Evolutionary conservation across 2,888 invertebrate genomes (phyloP).

Genomic region (Phoronis australis): DNA sequence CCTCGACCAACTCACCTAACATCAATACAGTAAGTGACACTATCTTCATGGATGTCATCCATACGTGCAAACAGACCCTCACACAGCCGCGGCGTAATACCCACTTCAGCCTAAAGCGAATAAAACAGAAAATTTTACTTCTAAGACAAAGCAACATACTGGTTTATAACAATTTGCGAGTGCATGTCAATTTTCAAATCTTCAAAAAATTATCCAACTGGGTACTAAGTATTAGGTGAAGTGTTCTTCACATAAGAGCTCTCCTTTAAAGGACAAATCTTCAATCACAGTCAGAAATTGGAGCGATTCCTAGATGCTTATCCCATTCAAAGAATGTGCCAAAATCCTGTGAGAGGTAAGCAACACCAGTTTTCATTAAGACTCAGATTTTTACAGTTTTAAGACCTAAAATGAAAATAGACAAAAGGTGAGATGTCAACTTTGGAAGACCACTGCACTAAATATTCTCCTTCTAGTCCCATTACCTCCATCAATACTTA

Average conservation of each 20-base stretch:
- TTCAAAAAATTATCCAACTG: too few species aligned
- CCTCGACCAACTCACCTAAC: slow-evolving; percentile 41
- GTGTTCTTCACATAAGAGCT: too few species aligned
- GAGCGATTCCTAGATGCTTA: too few species aligned
- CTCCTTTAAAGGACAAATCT: too few species aligned
- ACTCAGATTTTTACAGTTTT: background rate
- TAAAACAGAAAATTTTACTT: slow-evolving; percentile 4
- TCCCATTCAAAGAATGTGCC: too few species aligned
- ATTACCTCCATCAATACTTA: slow-evolving; percentile 34
- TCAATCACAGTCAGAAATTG: too few species aligned
- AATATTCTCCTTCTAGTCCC: background rate
- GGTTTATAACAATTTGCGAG: too few species aligned
- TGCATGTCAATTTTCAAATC: too few species aligned
- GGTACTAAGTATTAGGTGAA: too few species aligned
- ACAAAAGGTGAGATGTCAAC: background rate
- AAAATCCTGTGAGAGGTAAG: background rate
- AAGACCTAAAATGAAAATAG: background rate
- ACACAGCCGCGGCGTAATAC: slow-evolving; percentile 54
- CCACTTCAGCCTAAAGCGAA: slow-evolving; percentile 47
- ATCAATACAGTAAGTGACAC: slow-evolving; percentile 35
- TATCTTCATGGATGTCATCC: slow-evolving; percentile 26
- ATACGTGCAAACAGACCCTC: slow-evolving; percentile 47
- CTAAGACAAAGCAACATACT: background rate
- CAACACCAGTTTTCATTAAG: background rate
- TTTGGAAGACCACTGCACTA: background rate